Evolutionary conservation across 2,113 vertebrate genomes (phyloP), one percentile per base, ranked within the genome.

Genomic region (Myrmecophaga tridactyla): DNA sequence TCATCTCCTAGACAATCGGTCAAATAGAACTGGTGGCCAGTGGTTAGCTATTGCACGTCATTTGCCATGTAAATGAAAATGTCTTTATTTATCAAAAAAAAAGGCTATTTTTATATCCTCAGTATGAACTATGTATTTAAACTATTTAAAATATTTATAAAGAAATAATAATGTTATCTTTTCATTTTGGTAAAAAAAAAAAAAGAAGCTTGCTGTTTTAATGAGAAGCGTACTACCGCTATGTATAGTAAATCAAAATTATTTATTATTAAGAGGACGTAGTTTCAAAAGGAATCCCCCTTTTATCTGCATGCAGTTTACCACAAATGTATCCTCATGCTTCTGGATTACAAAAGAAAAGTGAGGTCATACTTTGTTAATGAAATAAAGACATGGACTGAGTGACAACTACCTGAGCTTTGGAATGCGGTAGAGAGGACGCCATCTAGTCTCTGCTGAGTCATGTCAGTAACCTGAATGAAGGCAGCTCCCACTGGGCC

Each of bases 101-200:
- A 98, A 98, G 96, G 96, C 98, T 99, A 99, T 99, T 99, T 99
- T 99, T 99, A 98, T 99, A 99, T 98, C 97, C 98, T 99, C 98
- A 98, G 92, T 98, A 98, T 98, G 98, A 98, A 98, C 98, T 91
- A 98, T 92, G 97, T 98, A 98, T 98, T 98, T 98, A 98, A 98
- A 97, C 70, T 97, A 98, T 98, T 98, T 98, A 97, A 98, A 98
- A 93, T 98, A 98, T 99, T 99, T 99, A 98, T 99, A 99, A 98
- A 92, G 91, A 98, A 94, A 98, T 93, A 94, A n/a, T n/a, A 98
- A 98, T 96, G 98, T 96, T 97, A 97, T 97, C 97, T 97, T 98
- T 98, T 98, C 98, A 91, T 98, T 98, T 98, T 98, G 97, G 98
- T 98, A 97, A 98, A 96, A 93, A 96, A 77, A 88, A 84, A 75